Percentiles rank a stretch among this genome's conserved stretches.
phyloP scores from a whole-genome alignment of 2,888 invertebrate genomes.

The Deilephila porcellus region DNA sequence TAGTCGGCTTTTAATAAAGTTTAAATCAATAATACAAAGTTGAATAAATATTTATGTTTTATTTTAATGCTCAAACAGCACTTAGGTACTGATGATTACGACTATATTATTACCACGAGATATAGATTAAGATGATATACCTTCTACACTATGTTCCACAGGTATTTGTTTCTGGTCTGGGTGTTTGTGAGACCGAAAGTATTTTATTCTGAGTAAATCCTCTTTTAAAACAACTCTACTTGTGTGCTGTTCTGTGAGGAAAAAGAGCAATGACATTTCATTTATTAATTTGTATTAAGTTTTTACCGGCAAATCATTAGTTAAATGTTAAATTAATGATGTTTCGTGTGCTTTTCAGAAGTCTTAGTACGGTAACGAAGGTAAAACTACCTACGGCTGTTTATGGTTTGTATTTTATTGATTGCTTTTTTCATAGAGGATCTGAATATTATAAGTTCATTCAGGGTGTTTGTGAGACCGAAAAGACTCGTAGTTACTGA shows the following conservation, averaged over 20 bases:
- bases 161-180: too few species aligned
- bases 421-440: not conserved
- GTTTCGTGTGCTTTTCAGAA: constrained; percentile 53
- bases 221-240: not conserved
- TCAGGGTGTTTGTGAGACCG: too few species aligned
- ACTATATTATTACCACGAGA: too few species aligned
- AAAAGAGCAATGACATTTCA: not conserved
- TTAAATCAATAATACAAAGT: not conserved
- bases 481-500: too few species aligned
- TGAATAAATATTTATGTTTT: not conserved
- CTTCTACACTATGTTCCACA: too few species aligned
- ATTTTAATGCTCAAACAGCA: too few species aligned
- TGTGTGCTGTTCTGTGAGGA: not conserved
- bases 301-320: not conserved
- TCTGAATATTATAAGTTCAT: too few species aligned
- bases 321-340: constrained; percentile 39
- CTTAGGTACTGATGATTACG: too few species aligned
- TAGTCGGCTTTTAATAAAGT: constrained; percentile 40
- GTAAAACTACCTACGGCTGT: constrained; percentile 61
- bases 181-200: too few species aligned
- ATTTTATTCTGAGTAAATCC: not conserved
- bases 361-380: constrained; percentile 46
- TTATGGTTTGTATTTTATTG: constrained; percentile 57
- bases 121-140: too few species aligned
- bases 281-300: not conserved